These are phyloP conservation scores for Brachyopa scutellaris DNA, from an alignment of 2,888 invertebrate species.

Conservation along the genomic window DNA sequence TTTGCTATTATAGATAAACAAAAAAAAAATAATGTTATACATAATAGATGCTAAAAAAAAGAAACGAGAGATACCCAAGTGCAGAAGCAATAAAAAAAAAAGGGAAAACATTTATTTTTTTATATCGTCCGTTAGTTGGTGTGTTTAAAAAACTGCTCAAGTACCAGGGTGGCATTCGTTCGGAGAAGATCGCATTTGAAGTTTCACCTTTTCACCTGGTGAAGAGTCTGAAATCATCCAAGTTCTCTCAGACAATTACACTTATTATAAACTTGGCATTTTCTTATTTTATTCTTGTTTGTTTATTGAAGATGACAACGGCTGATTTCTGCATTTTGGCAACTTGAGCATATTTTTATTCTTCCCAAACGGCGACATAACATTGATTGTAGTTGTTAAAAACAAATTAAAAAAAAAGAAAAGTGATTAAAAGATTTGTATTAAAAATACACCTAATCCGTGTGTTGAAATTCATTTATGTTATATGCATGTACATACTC, in stretches of 20 bases:
- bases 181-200: conserved; percentile 28
- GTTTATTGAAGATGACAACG: background rate
- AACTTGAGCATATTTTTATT: conserved; percentile 37
- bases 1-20: conserved; percentile 56
- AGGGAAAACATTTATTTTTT: conserved; percentile 58
- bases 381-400: conserved; percentile 60
- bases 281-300: conserved; percentile 8
- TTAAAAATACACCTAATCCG: conserved; percentile 37
- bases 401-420: conserved; percentile 18
- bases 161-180: conserved; percentile 19
- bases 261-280: conserved; percentile 49
- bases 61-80: conserved; percentile 38
- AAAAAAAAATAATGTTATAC: conserved; percentile 45
- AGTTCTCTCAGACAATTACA: conserved; percentile 31
- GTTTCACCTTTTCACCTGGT: background rate
- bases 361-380: conserved; percentile 33
- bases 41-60: conserved; percentile 50
- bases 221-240: conserved; percentile 35
- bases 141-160: conserved; percentile 24
- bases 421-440: conserved; percentile 59
- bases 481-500: conserved; percentile 68
- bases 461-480: conserved; percentile 44
- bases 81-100: conserved; percentile 52
- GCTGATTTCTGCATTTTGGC: conserved; percentile 42
- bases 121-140: conserved; percentile 34